phyloP scores from a whole-genome alignment of 2,113 vertebrate species.

The Cyphomyrus plagiostoma region DNA sequence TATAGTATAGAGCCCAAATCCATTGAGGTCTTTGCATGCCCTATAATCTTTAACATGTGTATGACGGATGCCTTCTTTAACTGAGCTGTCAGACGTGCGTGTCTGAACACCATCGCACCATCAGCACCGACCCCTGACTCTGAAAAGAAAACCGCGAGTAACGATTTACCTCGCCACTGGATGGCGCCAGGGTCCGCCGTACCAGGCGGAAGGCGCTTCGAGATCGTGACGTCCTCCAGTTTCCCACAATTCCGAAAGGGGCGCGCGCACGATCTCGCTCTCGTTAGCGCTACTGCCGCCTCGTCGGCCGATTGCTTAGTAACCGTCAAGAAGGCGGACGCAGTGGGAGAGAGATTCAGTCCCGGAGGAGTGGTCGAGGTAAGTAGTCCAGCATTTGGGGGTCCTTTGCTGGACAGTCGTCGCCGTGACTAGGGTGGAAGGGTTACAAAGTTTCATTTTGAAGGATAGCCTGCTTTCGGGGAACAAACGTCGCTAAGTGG shows the following conservation, averaged over 20 bases:
- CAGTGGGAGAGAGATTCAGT: neutral
- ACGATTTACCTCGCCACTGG: neutral
- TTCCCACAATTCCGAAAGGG: conserved; percentile 11
- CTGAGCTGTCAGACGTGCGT: neutral
- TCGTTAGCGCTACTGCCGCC: neutral
- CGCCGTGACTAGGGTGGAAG: neutral
- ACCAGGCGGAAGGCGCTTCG: too few species aligned
- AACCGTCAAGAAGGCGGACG: neutral
- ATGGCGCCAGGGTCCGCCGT: neutral
- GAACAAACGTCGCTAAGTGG: neutral
- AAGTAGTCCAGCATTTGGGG: neutral
- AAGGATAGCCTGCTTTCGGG: neutral
- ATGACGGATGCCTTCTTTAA: neutral
- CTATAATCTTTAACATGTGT: neutral
- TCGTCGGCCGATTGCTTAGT: conserved; percentile 7
- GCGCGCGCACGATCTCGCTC: neutral
- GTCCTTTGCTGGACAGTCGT: neutral
- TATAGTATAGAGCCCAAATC: neutral
- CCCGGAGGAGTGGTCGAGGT: neutral
- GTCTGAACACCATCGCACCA: neutral
- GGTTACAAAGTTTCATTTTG: neutral
- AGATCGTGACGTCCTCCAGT: conserved; percentile 1
- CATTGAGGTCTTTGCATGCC: neutral
- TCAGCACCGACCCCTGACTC: neutral
- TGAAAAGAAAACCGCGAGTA: neutral